phyloP scores from a whole-genome alignment of 2,888 invertebrate species.

The Chalcosyrphus nemorum region DNA sequence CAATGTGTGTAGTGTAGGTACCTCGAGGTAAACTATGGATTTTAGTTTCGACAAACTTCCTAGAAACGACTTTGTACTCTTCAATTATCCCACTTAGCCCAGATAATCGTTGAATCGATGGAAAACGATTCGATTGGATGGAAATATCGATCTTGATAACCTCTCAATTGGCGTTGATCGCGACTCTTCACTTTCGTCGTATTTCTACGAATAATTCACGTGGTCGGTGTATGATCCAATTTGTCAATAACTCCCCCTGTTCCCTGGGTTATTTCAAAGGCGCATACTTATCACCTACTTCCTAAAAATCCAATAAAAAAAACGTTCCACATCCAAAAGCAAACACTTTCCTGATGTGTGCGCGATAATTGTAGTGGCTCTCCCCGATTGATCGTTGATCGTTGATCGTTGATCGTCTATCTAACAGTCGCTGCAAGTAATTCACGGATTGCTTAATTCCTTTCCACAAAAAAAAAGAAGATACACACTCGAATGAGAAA shows the following conservation, averaged over 20 bases:
- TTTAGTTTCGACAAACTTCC: slow-evolving; percentile 2
- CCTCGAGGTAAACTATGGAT: not conserved
- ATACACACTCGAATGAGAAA: slow-evolving; percentile 37
- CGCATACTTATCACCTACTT: slow-evolving; percentile 60
- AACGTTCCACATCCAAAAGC: slow-evolving; percentile 23
- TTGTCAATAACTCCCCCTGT: slow-evolving; percentile 18
- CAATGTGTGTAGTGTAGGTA: no score
- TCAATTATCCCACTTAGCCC: slow-evolving; percentile 44
- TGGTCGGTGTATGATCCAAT: slow-evolving; percentile 31
- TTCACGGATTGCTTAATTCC: slow-evolving; percentile 58
- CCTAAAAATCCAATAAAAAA: slow-evolving; percentile 49
- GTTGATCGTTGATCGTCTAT: no score
- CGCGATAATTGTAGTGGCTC: slow-evolving; percentile 48
- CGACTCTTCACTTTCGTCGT: slow-evolving; percentile 41
- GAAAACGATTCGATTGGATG: not conserved
- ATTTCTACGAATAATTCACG: slow-evolving; percentile 38
- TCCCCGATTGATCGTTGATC: not conserved
- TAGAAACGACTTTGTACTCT: slow-evolving; percentile 5
- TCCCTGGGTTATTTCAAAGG: no score
- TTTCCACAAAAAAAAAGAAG: no score
- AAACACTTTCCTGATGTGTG: slow-evolving; percentile 31
- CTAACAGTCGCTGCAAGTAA: slow-evolving; percentile 16
- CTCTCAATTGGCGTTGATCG: slow-evolving; percentile 51
- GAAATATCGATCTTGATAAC: slow-evolving; percentile 30
- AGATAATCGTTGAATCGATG: not conserved